phyloP scores from a whole-genome alignment of 2,113 vertebrate species.

The Neolamprologus fasciatus region DNA sequence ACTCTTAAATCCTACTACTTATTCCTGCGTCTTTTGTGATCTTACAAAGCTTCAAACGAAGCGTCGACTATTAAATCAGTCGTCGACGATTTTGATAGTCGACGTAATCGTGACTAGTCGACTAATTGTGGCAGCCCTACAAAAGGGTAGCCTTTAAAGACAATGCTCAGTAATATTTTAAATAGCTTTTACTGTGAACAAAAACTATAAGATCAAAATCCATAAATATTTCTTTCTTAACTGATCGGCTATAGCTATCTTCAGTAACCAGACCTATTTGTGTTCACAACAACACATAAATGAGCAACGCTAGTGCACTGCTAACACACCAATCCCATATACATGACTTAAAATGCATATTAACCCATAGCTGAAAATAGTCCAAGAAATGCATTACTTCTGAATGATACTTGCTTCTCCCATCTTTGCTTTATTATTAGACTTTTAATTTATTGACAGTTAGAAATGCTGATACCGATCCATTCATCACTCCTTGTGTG shows the following conservation, averaged over 20 bases:
- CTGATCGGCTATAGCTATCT: rapidly evolving
- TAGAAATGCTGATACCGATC: not conserved
- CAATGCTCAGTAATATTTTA: not conserved
- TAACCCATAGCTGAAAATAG: not conserved
- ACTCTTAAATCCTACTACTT: too few relatives aligned
- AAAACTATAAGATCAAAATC: not conserved
- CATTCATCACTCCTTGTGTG: not conserved
- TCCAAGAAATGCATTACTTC: not conserved
- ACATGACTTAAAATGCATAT: not conserved
- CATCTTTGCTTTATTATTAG: not conserved
- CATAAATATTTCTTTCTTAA: not conserved
- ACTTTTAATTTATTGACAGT: not conserved
- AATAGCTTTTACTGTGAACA: not conserved
- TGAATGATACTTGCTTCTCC: not conserved
- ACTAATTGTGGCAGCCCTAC: too few relatives aligned
- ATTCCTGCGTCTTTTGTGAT: rapidly evolving
- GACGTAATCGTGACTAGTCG: rapidly evolving
- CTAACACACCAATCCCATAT: not conserved
- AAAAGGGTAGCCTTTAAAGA: not conserved
- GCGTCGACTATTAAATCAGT: too few relatives aligned
- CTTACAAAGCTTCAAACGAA: too few relatives aligned
- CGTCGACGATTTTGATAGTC: rapidly evolving
- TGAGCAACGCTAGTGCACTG: not conserved
- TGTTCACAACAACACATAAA: not conserved
- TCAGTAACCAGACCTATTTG: not conserved